Percentiles rank a stretch among this genome's conserved stretches.
phyloP scores from a whole-genome alignment of 2,113 vertebrate species.

The Emydocephalus ijimae region DNA sequence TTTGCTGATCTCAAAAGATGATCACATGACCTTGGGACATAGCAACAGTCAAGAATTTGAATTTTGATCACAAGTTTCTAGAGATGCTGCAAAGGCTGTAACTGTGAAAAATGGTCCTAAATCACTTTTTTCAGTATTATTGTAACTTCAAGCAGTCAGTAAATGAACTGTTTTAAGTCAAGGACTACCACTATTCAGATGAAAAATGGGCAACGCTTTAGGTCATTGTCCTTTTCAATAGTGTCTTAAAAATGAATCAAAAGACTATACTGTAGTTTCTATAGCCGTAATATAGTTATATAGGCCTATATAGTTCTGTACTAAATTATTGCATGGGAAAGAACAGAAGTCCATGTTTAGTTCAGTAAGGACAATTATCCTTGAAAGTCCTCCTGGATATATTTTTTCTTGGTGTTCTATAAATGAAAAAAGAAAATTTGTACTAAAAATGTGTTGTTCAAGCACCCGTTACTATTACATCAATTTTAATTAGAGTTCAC shows the following conservation, averaged over 20 bases:
- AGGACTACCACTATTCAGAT: not conserved
- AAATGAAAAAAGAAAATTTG: constrained; percentile 5
- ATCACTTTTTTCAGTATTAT: no score
- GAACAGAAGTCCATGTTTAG: accelerated
- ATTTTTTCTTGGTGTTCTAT: not conserved
- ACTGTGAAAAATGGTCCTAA: no score
- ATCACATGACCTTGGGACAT: no score
- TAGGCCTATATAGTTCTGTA: no score
- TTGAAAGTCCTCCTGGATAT: constrained; percentile 32
- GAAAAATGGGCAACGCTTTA: not conserved
- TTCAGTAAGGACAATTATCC: constrained; percentile 26
- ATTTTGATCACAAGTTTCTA: no score
- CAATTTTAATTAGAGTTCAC: constrained; percentile 29
- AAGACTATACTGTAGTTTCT: not conserved
- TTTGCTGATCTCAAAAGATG: no score
- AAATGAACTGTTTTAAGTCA: no score
- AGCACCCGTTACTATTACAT: constrained; percentile 20
- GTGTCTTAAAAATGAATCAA: not conserved
- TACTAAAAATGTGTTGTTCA: constrained; percentile 10
- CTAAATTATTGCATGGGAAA: not conserved
- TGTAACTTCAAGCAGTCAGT: no score
- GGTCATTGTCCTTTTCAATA: not conserved
- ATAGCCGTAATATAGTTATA: not conserved
- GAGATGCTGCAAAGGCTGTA: no score
- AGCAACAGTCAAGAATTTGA: no score